phyloP scores from a whole-genome alignment of 2,113 vertebrate species.

The Pongo abelii region DNA sequence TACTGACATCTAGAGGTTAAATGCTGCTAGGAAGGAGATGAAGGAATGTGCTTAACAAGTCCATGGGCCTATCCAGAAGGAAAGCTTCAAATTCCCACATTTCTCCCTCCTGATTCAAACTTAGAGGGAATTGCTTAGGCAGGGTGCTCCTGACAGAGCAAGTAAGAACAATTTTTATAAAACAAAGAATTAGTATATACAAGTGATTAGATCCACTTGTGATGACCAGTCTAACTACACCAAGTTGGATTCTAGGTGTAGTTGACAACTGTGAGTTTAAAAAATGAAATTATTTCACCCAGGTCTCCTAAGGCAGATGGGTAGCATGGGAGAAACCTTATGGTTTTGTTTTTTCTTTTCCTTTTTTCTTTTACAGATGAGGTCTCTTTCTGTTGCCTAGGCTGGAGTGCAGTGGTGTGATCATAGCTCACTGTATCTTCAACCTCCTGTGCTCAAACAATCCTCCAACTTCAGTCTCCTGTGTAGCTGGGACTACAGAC shows the following conservation, averaged over 20 bases:
- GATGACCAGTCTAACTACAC: neutral
- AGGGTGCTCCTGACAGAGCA: too few relatives aligned
- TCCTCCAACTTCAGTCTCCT: too few relatives aligned
- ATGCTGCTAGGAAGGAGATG: neutral
- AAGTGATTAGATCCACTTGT: neutral
- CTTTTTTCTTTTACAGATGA: too few relatives aligned
- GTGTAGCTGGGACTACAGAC: too few relatives aligned
- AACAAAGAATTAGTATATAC: neutral
- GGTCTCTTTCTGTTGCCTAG: too few relatives aligned
- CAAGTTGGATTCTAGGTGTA: accelerated
- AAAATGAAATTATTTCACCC: neutral
- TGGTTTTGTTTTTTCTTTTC: neutral
- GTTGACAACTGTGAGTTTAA: neutral
- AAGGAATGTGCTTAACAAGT: neutral
- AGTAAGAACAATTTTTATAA: neutral
- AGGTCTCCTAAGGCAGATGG: neutral
- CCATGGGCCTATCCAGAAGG: too few relatives aligned
- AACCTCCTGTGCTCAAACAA: too few relatives aligned
- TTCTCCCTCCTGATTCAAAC: neutral
- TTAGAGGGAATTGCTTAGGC: neutral
- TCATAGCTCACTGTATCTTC: too few relatives aligned
- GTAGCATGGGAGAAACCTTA: neutral
- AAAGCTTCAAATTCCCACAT: accelerated
- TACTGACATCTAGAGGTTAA: neutral
- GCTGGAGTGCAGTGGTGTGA: too few relatives aligned